phyloP scores from a whole-genome alignment of 2,888 invertebrate genomes.

The Chironomus tentans region DNA sequence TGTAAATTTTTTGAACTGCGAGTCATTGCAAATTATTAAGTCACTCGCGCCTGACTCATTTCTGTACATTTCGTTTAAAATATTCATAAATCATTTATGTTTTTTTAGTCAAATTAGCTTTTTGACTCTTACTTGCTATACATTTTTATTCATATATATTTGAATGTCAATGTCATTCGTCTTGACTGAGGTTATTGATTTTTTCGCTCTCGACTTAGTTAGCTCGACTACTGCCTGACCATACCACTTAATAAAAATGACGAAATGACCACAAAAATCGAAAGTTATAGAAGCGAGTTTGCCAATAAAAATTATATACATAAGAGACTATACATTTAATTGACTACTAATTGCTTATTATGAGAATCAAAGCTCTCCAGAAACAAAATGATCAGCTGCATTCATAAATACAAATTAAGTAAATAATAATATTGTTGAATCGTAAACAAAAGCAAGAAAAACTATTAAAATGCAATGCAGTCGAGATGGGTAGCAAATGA shows the following conservation, averaged over 20 bases:
- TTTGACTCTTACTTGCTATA: not conserved
- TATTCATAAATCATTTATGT: not conserved
- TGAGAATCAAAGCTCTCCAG: not conserved
- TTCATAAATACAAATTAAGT: not conserved
- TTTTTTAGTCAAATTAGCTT: not conserved
- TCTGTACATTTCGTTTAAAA: not conserved
- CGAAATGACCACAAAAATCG: not conserved
- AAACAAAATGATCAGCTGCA: not conserved
- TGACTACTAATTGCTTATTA: conserved; percentile 21
- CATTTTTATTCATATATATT: not conserved
- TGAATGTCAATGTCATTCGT: not conserved
- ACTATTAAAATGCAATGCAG: not conserved
- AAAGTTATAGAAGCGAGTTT: not conserved
- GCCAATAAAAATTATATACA: not conserved
- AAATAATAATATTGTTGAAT: not conserved
- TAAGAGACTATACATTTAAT: conserved; percentile 1
- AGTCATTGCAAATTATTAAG: too few relatives aligned
- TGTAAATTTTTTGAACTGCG: too few relatives aligned
- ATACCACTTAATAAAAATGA: not conserved
- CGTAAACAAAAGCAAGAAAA: not conserved
- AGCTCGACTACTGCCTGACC: not conserved
- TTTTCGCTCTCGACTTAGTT: not conserved
- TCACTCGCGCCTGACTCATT: too few relatives aligned
- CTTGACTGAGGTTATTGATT: not conserved
- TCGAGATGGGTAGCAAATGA: not conserved